Evolutionary conservation across 2,888 invertebrate species (phyloP).

Genomic region (Pristionchus fissidentatus): DNA sequence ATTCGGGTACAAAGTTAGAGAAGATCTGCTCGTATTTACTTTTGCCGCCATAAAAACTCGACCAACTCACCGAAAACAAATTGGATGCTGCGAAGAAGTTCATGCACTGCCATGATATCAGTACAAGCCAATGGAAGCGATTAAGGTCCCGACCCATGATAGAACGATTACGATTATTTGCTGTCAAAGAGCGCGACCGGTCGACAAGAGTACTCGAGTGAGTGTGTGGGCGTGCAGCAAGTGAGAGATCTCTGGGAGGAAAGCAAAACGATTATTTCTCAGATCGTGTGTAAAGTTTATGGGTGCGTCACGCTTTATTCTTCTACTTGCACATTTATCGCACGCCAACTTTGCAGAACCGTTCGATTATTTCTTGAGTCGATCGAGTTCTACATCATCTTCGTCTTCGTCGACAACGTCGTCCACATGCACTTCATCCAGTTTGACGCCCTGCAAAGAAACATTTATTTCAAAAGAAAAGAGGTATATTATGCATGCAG

Average conservation of each 20-base stretch:
- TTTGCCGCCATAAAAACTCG: neutral
- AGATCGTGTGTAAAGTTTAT: no score
- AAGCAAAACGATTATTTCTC: no score
- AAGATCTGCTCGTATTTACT: neutral
- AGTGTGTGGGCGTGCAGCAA: no score
- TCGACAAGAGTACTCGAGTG: no score
- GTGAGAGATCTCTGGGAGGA: no score
- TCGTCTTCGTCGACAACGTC: neutral
- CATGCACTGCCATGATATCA: neutral
- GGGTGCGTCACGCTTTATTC: no score
- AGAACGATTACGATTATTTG: neutral
- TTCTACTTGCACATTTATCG: no score
- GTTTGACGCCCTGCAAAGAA: constrained; percentile 6
- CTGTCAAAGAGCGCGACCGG: no score
- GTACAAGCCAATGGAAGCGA: neutral
- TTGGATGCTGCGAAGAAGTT: constrained; percentile 17
- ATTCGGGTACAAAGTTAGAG: constrained; percentile 36
- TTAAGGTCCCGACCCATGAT: neutral
- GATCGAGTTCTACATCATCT: neutral
- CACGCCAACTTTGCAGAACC: no score
- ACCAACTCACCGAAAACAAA: neutral
- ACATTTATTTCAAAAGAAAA: no score
- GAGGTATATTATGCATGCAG: no score
- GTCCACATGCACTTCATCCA: neutral
- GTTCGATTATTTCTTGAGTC: neutral